Evolutionary conservation across 2,113 vertebrate species (phyloP).

Genomic region (Ictalurus furcatus): DNA sequence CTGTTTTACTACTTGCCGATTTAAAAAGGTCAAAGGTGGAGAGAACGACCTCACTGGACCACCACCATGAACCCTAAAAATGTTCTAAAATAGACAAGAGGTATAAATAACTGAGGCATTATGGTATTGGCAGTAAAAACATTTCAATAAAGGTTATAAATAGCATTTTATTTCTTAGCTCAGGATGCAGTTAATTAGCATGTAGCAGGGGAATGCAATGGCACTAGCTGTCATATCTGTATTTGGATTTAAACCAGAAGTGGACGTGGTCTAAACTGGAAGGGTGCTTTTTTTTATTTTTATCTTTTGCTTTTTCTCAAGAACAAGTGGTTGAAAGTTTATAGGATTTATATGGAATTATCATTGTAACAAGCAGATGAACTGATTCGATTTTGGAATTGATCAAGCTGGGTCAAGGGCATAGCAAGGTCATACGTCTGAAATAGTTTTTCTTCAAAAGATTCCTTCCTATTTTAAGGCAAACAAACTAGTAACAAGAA

Average conservation of each 20-base stretch:
- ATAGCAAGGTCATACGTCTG: neutral
- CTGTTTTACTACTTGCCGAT: neutral
- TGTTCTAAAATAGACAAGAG: neutral
- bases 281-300: neutral
- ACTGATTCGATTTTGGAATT: neutral
- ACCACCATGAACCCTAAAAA: neutral
- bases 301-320: neutral
- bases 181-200: neutral
- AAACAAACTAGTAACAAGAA: neutral
- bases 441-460: neutral
- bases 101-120: neutral
- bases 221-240: neutral
- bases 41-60: neutral
- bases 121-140: neutral
- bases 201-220: neutral
- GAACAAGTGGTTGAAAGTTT: neutral
- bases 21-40: conserved; percentile 23
- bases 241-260: neutral
- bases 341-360: neutral
- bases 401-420: neutral
- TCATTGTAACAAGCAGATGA: neutral
- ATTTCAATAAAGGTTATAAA: neutral
- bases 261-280: neutral
- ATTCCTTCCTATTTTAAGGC: neutral
- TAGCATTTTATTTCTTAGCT: neutral